Evolutionary conservation across 2,888 invertebrate genomes (phyloP).

Genomic region (Serripes groenlandicus): DNA sequence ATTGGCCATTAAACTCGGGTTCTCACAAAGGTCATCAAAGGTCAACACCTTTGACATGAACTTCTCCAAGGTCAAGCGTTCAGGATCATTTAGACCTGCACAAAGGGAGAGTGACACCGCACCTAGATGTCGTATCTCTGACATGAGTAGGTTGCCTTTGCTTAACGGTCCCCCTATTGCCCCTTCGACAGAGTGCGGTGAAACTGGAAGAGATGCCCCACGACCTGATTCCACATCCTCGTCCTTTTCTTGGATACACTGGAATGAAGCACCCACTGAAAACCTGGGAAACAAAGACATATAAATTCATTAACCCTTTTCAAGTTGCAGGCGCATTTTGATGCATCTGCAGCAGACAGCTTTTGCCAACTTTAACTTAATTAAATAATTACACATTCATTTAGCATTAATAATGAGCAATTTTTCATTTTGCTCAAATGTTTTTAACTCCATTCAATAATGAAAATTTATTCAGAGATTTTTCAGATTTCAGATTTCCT

Average conservation of each 20-base stretch:
- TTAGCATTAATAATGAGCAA: neutral
- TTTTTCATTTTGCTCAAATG: neutral
- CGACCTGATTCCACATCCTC: slow-evolving; percentile 98
- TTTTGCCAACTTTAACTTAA: too few relatives aligned
- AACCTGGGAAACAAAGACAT: slow-evolving; percentile 48
- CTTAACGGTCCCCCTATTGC: slow-evolving; percentile 87
- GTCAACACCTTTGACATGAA: slow-evolving; percentile 90
- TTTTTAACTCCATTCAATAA: too few relatives aligned
- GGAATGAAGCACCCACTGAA: slow-evolving; percentile 61
- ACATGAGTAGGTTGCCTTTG: slow-evolving; percentile 72
- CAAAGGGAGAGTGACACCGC: slow-evolving; percentile 93
- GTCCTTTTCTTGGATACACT: slow-evolving; percentile 69
- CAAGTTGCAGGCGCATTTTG: neutral
- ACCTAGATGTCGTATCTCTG: slow-evolving; percentile 75
- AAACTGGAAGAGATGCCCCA: slow-evolving; percentile 97
- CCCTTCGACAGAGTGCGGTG: slow-evolving; percentile 94
- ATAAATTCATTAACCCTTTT: neutral
- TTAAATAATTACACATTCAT: too few relatives aligned
- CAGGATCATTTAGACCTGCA: slow-evolving; percentile 88
- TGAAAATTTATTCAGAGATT: too few relatives aligned
- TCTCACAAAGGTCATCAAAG: slow-evolving; percentile 89
- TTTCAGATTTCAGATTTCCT: too few relatives aligned
- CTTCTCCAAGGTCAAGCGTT: slow-evolving; percentile 89
- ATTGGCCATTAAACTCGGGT: slow-evolving; percentile 91
- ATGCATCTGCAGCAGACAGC: neutral